Evolutionary conservation across 1,140 invertebrate genomes (phyloP).

Genomic region (Cotesia typhae): DNA sequence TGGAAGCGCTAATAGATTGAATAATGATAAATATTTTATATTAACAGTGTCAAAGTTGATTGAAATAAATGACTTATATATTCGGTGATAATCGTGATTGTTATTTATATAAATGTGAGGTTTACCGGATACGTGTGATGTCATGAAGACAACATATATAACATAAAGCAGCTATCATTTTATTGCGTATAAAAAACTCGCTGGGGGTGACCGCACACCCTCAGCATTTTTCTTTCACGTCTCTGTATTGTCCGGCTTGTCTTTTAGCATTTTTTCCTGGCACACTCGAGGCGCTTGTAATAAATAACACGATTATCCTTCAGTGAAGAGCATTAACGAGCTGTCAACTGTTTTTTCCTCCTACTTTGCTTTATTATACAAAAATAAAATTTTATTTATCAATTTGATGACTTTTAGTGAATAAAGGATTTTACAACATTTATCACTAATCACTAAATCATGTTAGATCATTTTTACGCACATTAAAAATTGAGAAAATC

Average conservation of each 20-base stretch:
- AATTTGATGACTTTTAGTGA: slow-evolving; percentile 1
- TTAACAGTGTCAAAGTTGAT: too few relatives aligned
- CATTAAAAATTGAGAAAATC: too few relatives aligned
- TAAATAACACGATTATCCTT: slow-evolving; percentile 37
- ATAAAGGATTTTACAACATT: not conserved
- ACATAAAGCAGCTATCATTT: too few relatives aligned
- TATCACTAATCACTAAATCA: too few relatives aligned
- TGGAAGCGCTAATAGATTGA: too few relatives aligned
- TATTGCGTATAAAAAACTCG: not conserved
- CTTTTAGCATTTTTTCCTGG: slow-evolving; percentile 7
- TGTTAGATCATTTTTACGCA: too few relatives aligned
- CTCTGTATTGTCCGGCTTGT: slow-evolving; percentile 28
- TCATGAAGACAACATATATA: too few relatives aligned
- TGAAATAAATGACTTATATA: too few relatives aligned
- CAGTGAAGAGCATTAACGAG: slow-evolving; percentile 26
- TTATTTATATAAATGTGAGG: too few relatives aligned
- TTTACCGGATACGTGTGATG: too few relatives aligned
- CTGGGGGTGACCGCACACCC: slow-evolving; percentile 1
- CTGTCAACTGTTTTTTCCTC: slow-evolving; percentile 12
- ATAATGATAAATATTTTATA: too few relatives aligned
- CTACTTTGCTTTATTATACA: not conserved
- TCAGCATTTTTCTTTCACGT: slow-evolving; percentile 16
- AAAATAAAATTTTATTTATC: not conserved
- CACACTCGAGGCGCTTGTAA: not conserved
- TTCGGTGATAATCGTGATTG: too few relatives aligned